Percentiles rank a stretch among this genome's conserved stretches.
Evolutionary conservation across 2,113 vertebrate species (phyloP).

Genomic region (Gymnocephalus cernua): DNA sequence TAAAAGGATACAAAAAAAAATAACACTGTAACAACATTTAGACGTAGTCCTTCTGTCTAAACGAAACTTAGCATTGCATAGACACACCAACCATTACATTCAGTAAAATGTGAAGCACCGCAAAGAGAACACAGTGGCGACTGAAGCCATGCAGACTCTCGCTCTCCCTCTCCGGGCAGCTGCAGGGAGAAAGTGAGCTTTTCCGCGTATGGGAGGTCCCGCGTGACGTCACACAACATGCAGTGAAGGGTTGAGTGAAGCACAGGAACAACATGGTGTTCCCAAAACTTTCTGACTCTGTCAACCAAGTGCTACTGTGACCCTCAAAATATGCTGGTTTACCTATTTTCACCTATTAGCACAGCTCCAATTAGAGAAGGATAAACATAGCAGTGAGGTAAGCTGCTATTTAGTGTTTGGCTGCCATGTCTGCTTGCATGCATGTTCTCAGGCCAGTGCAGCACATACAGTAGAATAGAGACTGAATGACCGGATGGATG

Average conservation of each 20-base stretch:
- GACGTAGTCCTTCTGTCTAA: conserved; percentile 52
- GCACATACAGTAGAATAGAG: neutral
- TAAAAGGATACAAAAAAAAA: conserved; percentile 30
- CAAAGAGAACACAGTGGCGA: conserved; percentile 12
- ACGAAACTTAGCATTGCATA: conserved; percentile 21
- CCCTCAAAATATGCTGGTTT: neutral
- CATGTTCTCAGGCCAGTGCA: neutral
- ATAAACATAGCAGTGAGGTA: neutral
- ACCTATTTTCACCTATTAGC: neutral
- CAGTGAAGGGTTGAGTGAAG: neutral
- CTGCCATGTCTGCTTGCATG: neutral
- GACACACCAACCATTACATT: conserved; percentile 23
- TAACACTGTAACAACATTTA: conserved; percentile 28
- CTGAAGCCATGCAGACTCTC: conserved; percentile 53
- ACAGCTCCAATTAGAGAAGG: neutral
- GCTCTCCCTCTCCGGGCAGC: conserved; percentile 26
- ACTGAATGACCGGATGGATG: neutral
- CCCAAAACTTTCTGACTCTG: conserved; percentile 34
- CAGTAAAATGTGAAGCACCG: conserved; percentile 40
- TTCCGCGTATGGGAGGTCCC: conserved; percentile 77
- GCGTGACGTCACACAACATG: conserved; percentile 68
- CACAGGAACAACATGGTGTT: conserved; percentile 3
- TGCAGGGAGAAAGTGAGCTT: conserved; percentile 40
- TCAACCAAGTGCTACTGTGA: neutral
- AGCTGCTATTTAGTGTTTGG: neutral